Evolutionary conservation across 2,888 invertebrate genomes (phyloP).

Genomic region (Icerya purchasi): DNA sequence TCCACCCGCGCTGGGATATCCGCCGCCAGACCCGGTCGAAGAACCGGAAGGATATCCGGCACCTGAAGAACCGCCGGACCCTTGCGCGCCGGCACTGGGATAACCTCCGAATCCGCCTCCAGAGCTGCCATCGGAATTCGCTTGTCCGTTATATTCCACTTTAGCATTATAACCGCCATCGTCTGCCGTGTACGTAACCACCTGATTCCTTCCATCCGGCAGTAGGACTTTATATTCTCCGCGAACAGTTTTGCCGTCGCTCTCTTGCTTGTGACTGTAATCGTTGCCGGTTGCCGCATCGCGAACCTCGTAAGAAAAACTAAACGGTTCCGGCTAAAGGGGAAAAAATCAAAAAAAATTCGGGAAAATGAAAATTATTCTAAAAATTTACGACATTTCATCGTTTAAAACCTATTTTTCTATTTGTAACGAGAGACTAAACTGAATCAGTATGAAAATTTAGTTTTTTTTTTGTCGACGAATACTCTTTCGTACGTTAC

Average conservation of each 20-base stretch:
- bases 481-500: too few species aligned
- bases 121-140: constrained; percentile 15
- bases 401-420: too few species aligned
- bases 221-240: constrained; percentile 19
- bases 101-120: constrained; percentile 11
- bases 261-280: constrained; percentile 21
- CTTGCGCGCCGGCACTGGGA: constrained; percentile 6
- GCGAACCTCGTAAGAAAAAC: constrained; percentile 22
- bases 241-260: constrained; percentile 20
- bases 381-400: too few species aligned
- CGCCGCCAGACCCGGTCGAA: constrained; percentile 13
- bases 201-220: constrained; percentile 19
- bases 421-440: too few species aligned
- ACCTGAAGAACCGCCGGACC: constrained; percentile 5
- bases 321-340: constrained; percentile 22
- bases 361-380: too few species aligned
- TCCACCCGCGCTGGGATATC: constrained; percentile 13
- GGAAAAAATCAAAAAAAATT: constrained; percentile 5
- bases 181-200: constrained; percentile 19
- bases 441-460: too few species aligned
- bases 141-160: constrained; percentile 20
- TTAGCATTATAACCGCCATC: constrained; percentile 19
- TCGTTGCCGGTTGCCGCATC: constrained; percentile 21
- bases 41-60: constrained; percentile 2
- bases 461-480: too few species aligned